Base-by-base conservation (phyloP, 2,888 invertebrate species). In the Oligia latruncula region DNA sequence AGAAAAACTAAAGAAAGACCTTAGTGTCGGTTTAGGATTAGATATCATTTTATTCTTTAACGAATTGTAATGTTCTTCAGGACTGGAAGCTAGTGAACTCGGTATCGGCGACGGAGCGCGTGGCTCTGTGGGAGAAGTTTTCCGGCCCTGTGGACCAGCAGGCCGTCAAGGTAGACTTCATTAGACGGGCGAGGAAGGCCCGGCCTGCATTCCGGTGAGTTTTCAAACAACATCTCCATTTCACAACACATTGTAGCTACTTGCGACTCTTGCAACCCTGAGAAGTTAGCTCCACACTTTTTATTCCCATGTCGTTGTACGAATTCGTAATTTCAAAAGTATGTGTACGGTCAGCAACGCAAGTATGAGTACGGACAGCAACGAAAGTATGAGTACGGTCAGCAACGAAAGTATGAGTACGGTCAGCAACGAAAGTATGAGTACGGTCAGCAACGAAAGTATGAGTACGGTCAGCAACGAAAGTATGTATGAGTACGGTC, bases 111-210 rank as follows among this genome's bases (percentile, higher is more conserved):
- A 98, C 98, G 0, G 99, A 99, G 93, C 97, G 99, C 17, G 97
- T 99, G 49, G 98, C 98, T 75, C 95, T 99, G 58, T 99, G 99
- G 99, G 98, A 99, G 92, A 97, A 97, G 91, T 99, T 98, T 95
- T 97, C 98, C 2, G 98, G 98, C 43, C 98, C 98, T 0, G 97
- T 99, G 29, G 98, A 99, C 94, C 99, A 99, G 91, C 98, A 99
- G 92, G 97, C 98, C 0, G 97, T 99, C 60, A 99, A 99, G 95
- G 94, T 99, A 40, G 98, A 98, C 94, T 99, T 99, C 96, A 97
- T 99, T 64, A 97, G 98, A 4, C 98, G 98, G 90, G 98, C 98
- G 0, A 97, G 98, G 84, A 97, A 97, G 74, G 95, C 97, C 68
- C 97, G 98, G 92, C 99, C 99, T 0, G 98, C 98, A 3, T 99